Percentiles rank a stretch among this genome's conserved stretches.
Evolutionary conservation across 2,888 invertebrate species (phyloP).

Genomic region (Nomada hirtipes): DNA sequence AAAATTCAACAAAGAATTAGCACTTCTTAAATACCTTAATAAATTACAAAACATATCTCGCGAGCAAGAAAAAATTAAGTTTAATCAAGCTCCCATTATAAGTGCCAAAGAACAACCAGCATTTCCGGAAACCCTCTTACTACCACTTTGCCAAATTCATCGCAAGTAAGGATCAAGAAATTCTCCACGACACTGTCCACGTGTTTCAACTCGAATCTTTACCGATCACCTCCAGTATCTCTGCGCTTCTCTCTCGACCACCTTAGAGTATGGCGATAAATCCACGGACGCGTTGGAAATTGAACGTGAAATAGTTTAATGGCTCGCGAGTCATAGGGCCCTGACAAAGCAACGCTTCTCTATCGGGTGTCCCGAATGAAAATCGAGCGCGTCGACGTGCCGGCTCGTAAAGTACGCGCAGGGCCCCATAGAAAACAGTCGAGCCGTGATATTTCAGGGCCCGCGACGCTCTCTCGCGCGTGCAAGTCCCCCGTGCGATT

Average conservation of each 20-base stretch:
- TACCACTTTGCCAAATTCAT: not conserved
- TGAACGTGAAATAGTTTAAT: slow-evolving; percentile 72
- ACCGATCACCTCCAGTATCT: slow-evolving; percentile 1
- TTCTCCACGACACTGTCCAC: not conserved
- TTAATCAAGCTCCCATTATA: too few species aligned
- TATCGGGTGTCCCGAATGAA: slow-evolving; percentile 60
- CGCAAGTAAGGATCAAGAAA: not conserved
- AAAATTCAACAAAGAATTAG: too few species aligned
- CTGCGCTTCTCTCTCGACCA: not conserved
- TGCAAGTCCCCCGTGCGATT: slow-evolving; percentile 38
- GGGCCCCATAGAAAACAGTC: slow-evolving; percentile 68
- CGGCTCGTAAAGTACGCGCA: slow-evolving; percentile 67
- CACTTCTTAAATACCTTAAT: too few species aligned
- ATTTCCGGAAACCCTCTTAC: too few species aligned
- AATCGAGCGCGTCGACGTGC: slow-evolving; percentile 28
- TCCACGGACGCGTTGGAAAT: slow-evolving; percentile 65
- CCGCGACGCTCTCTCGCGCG: slow-evolving; percentile 59
- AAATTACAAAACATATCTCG: too few species aligned
- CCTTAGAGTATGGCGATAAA: slow-evolving; percentile 49
- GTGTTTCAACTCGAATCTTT: too few species aligned
- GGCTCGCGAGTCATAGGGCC: slow-evolving; percentile 60
- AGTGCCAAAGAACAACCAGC: too few species aligned
- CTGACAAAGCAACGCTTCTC: slow-evolving; percentile 63
- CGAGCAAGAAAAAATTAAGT: too few species aligned
- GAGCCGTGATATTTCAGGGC: slow-evolving; percentile 75